Conservation (phyloP, 2,888 invertebrate genomes). For the Anodontia alba region DNA sequence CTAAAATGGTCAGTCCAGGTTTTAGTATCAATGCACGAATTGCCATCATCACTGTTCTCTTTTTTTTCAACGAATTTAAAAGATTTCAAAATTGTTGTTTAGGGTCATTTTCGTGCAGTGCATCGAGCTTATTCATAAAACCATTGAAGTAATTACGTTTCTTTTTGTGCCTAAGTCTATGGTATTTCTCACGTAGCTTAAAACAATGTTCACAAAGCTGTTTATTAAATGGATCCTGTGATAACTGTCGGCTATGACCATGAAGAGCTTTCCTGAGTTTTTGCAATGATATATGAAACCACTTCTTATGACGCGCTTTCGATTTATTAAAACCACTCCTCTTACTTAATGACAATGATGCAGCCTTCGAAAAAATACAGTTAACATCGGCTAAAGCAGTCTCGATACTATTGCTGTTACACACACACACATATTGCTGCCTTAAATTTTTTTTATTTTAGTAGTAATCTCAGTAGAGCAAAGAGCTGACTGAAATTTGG, state of each 20-base stretch:
- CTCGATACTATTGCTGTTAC: background rate
- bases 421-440: background rate
- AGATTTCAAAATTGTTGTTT: background rate
- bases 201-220: background rate
- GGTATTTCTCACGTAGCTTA: background rate
- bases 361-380: background rate
- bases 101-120: background rate
- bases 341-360: background rate
- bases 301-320: background rate
- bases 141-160: background rate
- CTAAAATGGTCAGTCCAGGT: background rate
- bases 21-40: background rate
- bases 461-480: background rate
- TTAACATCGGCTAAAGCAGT: background rate
- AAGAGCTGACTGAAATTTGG: conserved; percentile 4
- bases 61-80: background rate
- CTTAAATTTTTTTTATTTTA: background rate
- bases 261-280: background rate
- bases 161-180: background rate
- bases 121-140: conserved; percentile 4
- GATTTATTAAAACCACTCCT: background rate
- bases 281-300: background rate
- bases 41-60: background rate
- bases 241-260: background rate
- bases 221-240: background rate